Base-by-base conservation (phyloP, 2,113 vertebrate genomes). In the Gymnogyps californianus region DNA sequence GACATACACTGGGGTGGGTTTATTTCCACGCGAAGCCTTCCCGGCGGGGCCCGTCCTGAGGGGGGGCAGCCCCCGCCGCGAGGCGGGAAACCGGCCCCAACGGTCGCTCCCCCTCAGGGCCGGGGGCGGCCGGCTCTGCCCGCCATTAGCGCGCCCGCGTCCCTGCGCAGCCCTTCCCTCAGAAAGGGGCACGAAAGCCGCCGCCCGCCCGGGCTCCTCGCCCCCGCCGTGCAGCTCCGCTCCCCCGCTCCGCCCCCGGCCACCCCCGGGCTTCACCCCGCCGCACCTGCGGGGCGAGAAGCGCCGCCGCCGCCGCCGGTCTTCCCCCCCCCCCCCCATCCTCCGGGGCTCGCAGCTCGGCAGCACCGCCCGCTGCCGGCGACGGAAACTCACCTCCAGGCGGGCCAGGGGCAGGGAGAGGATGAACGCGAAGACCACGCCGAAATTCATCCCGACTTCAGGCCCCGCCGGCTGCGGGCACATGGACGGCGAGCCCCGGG, bases 371-470 rank as follows among this genome's bases (percentile, higher is more conserved):
- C 83, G 94, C 92, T 83, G 94, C 94, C 67, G 29, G 76, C 71
- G 31, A n/a, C 32, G 34, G 83, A 76, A 69, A 95, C 98, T 98
- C 92, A 98, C 98, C 97, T 98, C 97, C 90, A 97, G 85, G 87
- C 95, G 95, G 83, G 97, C 95, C 77, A 97, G 95, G 65, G 97
- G 97, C 85, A 98, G 96, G 85, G 96, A 97, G 85, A 97, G 97
- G 52, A 98, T 67, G 95, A 96, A 97, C 40, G 98, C 91, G 47
- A 98, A 97, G 83, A 98, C 80, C 86, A 97, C 96, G 95, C 97
- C 95, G 94, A 98, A 96, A 98, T 98, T 96, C 98, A 98, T 98
- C 26, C 96, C 97, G 97, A 94, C 89, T 96, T 95, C 95, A 89
- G 95, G 89, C 96, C 92, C 87, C 92, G 95, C 87, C 65, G 84